A percentile compares a stretch with the other conserved stretches of the same genome.
Evolutionary conservation across 2,797 vertebrate genomes (phyloP).

Genomic region (Rhincodon typus): DNA sequence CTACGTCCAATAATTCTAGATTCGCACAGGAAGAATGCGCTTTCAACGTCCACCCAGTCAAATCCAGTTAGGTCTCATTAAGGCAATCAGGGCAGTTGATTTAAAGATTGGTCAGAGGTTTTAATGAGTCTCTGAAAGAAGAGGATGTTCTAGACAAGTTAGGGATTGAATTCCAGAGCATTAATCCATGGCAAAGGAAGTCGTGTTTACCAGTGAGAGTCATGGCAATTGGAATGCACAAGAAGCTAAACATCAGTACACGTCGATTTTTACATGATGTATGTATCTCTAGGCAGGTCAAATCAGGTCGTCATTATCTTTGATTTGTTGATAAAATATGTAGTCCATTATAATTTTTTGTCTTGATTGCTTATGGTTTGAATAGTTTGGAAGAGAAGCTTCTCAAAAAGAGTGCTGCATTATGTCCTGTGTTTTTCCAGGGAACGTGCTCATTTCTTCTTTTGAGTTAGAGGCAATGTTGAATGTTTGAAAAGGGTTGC

Average conservation of each 20-base stretch:
- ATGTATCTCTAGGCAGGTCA: neutral
- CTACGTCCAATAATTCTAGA: no score
- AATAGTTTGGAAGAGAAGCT: neutral
- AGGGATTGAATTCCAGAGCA: neutral
- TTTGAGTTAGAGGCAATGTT: neutral
- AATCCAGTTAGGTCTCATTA: no score
- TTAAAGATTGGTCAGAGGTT: neutral
- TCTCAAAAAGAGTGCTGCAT: neutral
- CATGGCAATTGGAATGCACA: neutral
- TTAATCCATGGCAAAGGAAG: neutral
- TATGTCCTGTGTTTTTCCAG: neutral
- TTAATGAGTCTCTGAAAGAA: neutral
- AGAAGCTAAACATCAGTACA: neutral
- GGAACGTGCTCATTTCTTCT: neutral
- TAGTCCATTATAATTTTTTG: neutral
- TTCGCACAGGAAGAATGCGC: no score
- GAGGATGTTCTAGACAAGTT: neutral
- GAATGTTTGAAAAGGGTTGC: neutral
- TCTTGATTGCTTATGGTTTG: neutral
- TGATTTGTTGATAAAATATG: neutral
- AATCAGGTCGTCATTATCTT: neutral
- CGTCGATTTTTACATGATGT: neutral
- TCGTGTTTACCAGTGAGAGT: neutral
- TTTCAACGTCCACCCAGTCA: no score
- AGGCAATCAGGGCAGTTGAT: neutral